These are phyloP conservation scores for Guaruba guarouba DNA, from an alignment of 2,113 vertebrate species.

Conservation along the genomic window DNA sequence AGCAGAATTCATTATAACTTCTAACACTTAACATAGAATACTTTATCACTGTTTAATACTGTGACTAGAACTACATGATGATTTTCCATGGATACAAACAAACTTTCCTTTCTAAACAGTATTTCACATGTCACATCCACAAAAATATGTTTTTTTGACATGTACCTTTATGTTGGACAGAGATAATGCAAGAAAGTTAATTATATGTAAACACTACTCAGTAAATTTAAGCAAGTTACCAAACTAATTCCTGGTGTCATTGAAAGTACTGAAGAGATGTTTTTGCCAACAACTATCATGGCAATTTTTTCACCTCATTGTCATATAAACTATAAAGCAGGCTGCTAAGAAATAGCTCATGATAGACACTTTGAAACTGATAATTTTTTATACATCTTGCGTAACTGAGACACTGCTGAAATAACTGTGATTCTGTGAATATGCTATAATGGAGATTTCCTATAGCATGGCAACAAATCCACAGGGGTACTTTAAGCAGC, in stretches of 20 bases:
- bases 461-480: not conserved
- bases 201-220: not conserved
- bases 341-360: not conserved
- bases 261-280: not conserved
- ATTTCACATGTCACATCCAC: not conserved
- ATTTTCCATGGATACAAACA: not conserved
- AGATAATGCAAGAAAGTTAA: not conserved
- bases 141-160: not conserved
- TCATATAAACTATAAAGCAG: not conserved
- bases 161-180: not conserved
- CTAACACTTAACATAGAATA: not conserved
- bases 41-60: not conserved
- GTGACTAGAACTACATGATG: rapidly evolving
- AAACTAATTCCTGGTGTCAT: not conserved
- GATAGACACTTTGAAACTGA: not conserved
- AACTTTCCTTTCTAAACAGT: not conserved
- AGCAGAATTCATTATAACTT: not conserved
- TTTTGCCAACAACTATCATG: not conserved
- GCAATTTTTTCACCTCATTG: not conserved
- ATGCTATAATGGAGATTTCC: not conserved
- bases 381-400: not conserved
- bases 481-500: slow-evolving; percentile 12
- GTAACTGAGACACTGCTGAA: not conserved
- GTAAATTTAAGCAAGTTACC: not conserved
- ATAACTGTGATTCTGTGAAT: not conserved